phyloP scores from a whole-genome alignment of 2,797 vertebrate species.

The Spatula clypeata region DNA sequence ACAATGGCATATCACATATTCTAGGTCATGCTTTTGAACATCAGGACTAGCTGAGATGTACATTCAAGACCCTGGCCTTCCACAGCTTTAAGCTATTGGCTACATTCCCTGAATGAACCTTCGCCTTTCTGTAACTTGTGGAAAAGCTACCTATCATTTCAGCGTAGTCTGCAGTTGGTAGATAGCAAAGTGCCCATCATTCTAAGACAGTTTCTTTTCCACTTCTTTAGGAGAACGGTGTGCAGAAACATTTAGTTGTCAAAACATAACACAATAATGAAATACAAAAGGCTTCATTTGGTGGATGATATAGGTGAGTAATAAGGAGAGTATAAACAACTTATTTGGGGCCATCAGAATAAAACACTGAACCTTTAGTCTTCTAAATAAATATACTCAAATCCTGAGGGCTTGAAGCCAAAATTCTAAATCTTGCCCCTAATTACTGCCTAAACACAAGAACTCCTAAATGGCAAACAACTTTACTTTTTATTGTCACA shows the following conservation, averaged over 20 bases:
- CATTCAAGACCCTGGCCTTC: not conserved
- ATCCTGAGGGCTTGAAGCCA: not conserved
- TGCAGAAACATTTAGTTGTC: conserved; percentile 29
- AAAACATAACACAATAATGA: not conserved
- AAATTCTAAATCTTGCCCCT: not conserved
- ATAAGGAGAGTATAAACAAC: not conserved
- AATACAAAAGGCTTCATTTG: not conserved
- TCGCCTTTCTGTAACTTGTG: conserved; percentile 28
- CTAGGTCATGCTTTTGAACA: not conserved
- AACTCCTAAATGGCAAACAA: not conserved
- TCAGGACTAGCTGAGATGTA: not conserved
- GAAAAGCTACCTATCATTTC: conserved; percentile 29
- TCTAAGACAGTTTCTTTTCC: not conserved
- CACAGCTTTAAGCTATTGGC: not conserved
- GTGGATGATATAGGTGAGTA: not conserved
- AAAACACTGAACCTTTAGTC: not conserved
- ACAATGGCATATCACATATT: not conserved
- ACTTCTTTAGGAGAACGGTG: not conserved
- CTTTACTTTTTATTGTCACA: not conserved
- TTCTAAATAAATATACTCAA: not conserved
- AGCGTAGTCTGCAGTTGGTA: not conserved
- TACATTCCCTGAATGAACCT: conserved; percentile 34
- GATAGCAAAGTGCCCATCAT: not conserved
- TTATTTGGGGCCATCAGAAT: not conserved
- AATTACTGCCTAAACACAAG: not conserved